Conservation (phyloP, 2,797 vertebrate species). For the Artibeus jamaicensis region DNA sequence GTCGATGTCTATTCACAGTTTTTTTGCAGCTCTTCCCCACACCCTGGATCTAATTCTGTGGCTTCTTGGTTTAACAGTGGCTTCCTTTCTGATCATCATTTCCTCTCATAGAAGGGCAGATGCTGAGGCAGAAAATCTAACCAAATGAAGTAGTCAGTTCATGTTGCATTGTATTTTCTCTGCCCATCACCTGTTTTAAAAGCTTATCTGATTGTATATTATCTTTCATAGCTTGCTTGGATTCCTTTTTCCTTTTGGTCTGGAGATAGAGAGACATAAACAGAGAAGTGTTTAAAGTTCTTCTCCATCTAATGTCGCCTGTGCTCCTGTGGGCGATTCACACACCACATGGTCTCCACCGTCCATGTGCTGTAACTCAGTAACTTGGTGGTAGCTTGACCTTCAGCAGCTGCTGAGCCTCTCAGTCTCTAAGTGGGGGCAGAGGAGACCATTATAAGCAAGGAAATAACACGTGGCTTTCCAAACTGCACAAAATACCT, state of each 20-base stretch:
- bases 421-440: background rate
- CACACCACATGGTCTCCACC: background rate
- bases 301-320: background rate
- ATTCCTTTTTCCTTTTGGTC: background rate
- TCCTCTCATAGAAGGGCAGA: background rate
- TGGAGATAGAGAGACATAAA: background rate
- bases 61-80: background rate
- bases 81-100: background rate
- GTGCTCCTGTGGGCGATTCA: constrained; percentile 27
- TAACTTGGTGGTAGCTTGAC: constrained; percentile 43
- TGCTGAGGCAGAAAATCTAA: background rate
- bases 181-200: background rate
- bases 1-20: background rate
- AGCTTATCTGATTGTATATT: background rate
- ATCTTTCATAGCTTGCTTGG: background rate
- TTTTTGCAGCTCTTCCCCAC: background rate
- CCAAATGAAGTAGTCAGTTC: background rate
- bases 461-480: constrained; percentile 51
- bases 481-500: constrained; percentile 1
- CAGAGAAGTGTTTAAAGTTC: background rate
- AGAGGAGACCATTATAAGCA: constrained; percentile 32
- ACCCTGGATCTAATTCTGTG: background rate
- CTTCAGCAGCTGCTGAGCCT: constrained; percentile 52
- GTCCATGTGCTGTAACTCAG: background rate
- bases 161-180: background rate